These are phyloP conservation scores for Lerista edwardsae DNA, from an alignment of 2,797 vertebrate genomes.

Conservation along the genomic window DNA sequence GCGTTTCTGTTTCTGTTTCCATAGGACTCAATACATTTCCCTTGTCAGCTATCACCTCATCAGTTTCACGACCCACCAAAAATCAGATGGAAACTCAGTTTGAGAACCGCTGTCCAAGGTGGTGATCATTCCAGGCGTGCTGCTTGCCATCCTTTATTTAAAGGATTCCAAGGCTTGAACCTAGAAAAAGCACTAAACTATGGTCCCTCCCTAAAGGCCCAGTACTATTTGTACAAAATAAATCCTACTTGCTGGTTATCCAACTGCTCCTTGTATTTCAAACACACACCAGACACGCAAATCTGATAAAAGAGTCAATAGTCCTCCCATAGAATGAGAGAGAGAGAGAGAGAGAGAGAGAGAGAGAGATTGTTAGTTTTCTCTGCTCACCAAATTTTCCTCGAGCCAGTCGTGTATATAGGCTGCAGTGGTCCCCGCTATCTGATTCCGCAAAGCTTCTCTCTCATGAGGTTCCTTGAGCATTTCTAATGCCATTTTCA, in stretches of 20 bases:
- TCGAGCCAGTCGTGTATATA: slow-evolving; percentile 84
- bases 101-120: too few species aligned
- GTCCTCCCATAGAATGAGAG: not conserved
- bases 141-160: not conserved
- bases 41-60: too few species aligned
- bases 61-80: too few species aligned
- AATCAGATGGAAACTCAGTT: too few species aligned
- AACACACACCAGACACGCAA: not conserved
- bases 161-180: not conserved
- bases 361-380: not conserved
- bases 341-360: too few species aligned
- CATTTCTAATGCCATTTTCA: slow-evolving; percentile 82
- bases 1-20: too few species aligned
- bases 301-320: not conserved
- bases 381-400: slow-evolving; percentile 79
- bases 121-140: not conserved
- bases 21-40: too few species aligned
- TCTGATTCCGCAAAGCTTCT: slow-evolving; percentile 79
- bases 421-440: slow-evolving; percentile 80
- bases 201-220: too few species aligned
- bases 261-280: not conserved
- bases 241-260: not conserved
- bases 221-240: not conserved
- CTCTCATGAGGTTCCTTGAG: slow-evolving; percentile 79
- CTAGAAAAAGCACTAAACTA: not conserved